Conservation (phyloP, 1,140 invertebrate genomes). For the Drepana arcuata region DNA sequence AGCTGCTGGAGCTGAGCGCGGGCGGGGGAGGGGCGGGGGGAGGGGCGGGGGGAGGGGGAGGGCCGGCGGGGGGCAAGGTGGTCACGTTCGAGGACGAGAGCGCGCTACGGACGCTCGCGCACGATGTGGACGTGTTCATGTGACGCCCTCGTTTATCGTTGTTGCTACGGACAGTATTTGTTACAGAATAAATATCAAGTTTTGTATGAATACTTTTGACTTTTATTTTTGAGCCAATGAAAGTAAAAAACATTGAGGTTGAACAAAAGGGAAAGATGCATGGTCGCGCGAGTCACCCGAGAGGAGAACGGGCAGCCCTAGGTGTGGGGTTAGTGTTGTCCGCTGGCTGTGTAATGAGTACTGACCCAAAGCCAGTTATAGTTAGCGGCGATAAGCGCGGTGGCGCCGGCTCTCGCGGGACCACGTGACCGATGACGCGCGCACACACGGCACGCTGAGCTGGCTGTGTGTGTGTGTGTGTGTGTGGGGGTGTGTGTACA, state of each 20-base stretch:
- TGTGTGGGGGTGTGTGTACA: not conserved
- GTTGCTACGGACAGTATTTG: conserved; percentile 44
- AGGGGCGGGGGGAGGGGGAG: conserved; percentile 21
- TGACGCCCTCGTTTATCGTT: conserved; percentile 37
- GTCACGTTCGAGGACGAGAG: conserved; percentile 86
- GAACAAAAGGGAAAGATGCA: not conserved
- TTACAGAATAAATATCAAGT: conserved; percentile 50
- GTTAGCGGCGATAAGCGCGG: not conserved
- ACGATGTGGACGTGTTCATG: conserved; percentile 66
- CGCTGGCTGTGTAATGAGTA: not conserved
- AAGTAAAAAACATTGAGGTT: not conserved
- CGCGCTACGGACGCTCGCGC: conserved; percentile 20
- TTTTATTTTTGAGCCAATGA: not conserved
- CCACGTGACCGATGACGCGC: not conserved
- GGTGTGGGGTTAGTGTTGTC: not conserved
- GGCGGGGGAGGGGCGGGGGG: conserved; percentile 32
- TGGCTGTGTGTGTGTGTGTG: not conserved
- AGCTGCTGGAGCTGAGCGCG: conserved; percentile 22
- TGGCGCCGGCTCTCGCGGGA: not conserved
- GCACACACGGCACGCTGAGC: not conserved
- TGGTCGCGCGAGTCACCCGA: not conserved
- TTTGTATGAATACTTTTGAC: conserved; percentile 21
- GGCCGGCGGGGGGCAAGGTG: conserved; percentile 80
- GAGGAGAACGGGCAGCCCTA: not conserved
- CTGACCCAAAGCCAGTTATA: not conserved